Conservation (phyloP, 2,888 invertebrate species). For the Lampropteryx suffumata region DNA sequence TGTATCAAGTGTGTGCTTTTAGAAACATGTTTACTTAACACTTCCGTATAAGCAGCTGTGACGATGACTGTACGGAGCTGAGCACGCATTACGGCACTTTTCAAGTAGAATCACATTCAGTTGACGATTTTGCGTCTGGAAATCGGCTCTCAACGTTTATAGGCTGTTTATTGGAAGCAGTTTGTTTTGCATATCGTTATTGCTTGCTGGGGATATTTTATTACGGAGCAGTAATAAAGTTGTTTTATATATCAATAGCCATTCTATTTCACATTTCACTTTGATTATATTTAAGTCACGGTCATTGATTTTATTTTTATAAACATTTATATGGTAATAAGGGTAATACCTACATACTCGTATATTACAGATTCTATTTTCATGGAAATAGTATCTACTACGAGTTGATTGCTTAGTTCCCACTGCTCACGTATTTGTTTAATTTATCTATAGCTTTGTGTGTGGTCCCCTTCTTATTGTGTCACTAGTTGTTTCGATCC, state of each 20-base stretch:
- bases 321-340: neutral
- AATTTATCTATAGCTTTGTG: slow-evolving; percentile 1
- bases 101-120: neutral
- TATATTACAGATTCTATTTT: slow-evolving; percentile 3
- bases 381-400: slow-evolving; percentile 10
- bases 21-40: slow-evolving; percentile 23
- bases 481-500: too few relatives aligned
- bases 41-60: slow-evolving; percentile 23
- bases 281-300: neutral
- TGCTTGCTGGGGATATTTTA: slow-evolving; percentile 2
- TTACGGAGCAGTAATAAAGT: neutral
- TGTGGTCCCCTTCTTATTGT: too few relatives aligned
- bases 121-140: neutral
- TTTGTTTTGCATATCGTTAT: slow-evolving; percentile 11
- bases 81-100: slow-evolving; percentile 9
- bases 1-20: slow-evolving; percentile 23
- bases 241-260: neutral
- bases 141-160: slow-evolving; percentile 10
- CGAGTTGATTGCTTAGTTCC: slow-evolving; percentile 11
- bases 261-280: neutral
- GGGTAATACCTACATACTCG: too few relatives aligned
- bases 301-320: neutral
- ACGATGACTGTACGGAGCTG: neutral
- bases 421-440: slow-evolving; percentile 12
- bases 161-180: slow-evolving; percentile 9